A percentile compares a stretch with the other conserved stretches of the same genome.
Conservation (phyloP, 1,140 invertebrate species). For the Caenorhabditis tropicalis region DNA sequence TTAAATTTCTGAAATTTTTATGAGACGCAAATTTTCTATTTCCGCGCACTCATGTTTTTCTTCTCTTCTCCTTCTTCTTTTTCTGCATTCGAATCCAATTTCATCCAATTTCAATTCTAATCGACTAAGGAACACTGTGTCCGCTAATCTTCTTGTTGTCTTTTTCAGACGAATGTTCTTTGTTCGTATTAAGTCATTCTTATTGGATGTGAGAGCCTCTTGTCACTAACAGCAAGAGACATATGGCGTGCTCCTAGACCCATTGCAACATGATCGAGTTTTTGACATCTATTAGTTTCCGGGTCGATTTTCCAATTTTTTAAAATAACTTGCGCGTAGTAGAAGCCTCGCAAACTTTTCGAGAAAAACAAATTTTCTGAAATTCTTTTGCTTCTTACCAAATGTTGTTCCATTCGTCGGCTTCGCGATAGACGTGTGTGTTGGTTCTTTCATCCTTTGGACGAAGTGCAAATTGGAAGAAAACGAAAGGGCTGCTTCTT, state of each 20-base stretch:
- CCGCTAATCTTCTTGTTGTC: slow-evolving; percentile 21
- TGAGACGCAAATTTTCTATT: not conserved
- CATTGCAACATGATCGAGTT: slow-evolving; percentile 17
- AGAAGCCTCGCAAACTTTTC: too few species aligned
- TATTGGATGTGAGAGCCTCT: not conserved
- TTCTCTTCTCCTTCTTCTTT: not conserved
- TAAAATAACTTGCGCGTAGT: too few species aligned
- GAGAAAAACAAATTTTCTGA: too few species aligned
- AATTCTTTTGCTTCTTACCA: too few species aligned
- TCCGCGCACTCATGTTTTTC: not conserved
- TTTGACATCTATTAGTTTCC: not conserved
- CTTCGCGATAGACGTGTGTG: too few species aligned
- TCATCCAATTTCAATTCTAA: not conserved
- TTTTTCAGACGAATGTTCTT: not conserved
- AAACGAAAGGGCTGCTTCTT: too few species aligned
- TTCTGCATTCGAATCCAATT: not conserved
- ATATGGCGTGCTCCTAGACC: not conserved
- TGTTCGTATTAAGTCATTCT: not conserved
- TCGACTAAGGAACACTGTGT: not conserved
- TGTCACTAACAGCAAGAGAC: not conserved
- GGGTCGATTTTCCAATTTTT: not conserved
- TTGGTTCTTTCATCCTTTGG: too few species aligned
- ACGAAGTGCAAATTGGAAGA: too few species aligned
- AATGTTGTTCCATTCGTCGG: too few species aligned
- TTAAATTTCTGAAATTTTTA: not conserved